phyloP scores from a whole-genome alignment of 2,797 vertebrate species.

The Melanogrammus aeglefinus region DNA sequence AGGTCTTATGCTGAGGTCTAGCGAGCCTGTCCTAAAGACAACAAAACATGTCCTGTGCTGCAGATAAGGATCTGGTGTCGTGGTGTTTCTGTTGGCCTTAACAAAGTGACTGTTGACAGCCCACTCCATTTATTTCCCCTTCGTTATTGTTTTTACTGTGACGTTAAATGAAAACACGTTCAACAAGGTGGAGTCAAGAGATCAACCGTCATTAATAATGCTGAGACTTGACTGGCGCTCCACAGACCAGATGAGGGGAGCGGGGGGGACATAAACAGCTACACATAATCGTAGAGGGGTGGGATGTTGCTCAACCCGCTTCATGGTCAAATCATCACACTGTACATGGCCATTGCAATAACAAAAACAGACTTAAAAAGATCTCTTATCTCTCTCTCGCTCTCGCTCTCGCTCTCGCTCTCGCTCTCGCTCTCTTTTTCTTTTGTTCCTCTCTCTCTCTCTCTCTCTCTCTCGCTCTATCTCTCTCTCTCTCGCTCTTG shows the following conservation, averaged over 20 bases:
- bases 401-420: no score
- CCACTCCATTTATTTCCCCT: conserved; percentile 63
- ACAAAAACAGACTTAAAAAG: no score
- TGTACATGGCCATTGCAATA: no score
- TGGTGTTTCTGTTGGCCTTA: conserved; percentile 50
- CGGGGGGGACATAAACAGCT: conserved; percentile 60
- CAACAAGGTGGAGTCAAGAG: conserved; percentile 59
- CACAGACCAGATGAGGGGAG: conserved; percentile 37
- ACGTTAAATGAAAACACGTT: conserved; percentile 69
- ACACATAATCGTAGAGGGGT: conserved; percentile 59
- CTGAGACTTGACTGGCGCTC: conserved; percentile 53
- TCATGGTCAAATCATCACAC: no score
- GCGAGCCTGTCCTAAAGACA: conserved; percentile 49
- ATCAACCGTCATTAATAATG: conserved; percentile 75
- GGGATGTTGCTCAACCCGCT: conserved; percentile 14
- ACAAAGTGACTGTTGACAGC: conserved; percentile 68
- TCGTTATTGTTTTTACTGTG: conserved; percentile 63
- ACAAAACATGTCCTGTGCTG: conserved; percentile 55
- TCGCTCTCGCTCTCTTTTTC: no score
- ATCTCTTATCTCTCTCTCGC: no score
- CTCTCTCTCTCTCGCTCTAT: no score
- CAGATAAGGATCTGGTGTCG: conserved; percentile 51
- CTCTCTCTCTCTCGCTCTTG: no score
- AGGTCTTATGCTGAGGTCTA: conserved; percentile 54
- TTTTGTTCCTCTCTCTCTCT: no score